A percentile compares a stretch with the other conserved stretches of the same genome.
phyloP scores from a whole-genome alignment of 2,888 invertebrate species.

The Cylindroiulus punctatus region DNA sequence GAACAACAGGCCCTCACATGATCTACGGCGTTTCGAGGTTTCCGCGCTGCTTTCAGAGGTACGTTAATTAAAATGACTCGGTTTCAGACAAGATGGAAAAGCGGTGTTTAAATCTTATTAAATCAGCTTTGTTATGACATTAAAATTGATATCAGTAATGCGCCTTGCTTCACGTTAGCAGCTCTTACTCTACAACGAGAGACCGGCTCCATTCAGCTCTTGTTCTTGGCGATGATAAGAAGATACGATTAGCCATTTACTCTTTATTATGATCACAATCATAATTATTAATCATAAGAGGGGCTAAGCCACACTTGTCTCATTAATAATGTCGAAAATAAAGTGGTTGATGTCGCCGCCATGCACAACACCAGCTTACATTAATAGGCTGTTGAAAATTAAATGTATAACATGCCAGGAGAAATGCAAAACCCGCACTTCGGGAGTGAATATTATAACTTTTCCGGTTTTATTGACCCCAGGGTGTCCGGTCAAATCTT shows the following conservation, averaged over 20 bases:
- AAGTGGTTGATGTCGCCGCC: conserved; percentile 18
- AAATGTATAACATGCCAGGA: neutral
- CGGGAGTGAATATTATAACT: too few relatives aligned
- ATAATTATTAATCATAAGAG: conserved; percentile 10
- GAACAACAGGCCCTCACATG: too few relatives aligned
- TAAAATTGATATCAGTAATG: conserved; percentile 12
- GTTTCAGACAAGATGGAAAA: neutral
- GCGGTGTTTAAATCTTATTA: conserved; percentile 48
- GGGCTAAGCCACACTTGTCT: conserved; percentile 5
- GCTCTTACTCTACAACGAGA: neutral
- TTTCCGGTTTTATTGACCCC: too few relatives aligned
- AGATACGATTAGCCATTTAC: conserved; percentile 18
- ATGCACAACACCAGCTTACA: neutral
- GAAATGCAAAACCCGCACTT: too few relatives aligned
- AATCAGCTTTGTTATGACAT: conserved; percentile 37
- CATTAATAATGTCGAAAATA: conserved; percentile 8
- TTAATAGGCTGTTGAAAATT: neutral
- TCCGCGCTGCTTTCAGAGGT: neutral
- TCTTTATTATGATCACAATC: conserved; percentile 8
- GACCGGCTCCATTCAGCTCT: neutral
- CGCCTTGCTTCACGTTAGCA: neutral
- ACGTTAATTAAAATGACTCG: neutral
- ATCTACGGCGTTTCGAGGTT: neutral
- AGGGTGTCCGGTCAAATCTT: too few relatives aligned
- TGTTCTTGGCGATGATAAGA: neutral